A percentile compares a stretch with the other conserved stretches of the same genome.
Evolutionary conservation across 1,140 invertebrate species (phyloP).

Genomic region (Tetramorium simillimum): DNA sequence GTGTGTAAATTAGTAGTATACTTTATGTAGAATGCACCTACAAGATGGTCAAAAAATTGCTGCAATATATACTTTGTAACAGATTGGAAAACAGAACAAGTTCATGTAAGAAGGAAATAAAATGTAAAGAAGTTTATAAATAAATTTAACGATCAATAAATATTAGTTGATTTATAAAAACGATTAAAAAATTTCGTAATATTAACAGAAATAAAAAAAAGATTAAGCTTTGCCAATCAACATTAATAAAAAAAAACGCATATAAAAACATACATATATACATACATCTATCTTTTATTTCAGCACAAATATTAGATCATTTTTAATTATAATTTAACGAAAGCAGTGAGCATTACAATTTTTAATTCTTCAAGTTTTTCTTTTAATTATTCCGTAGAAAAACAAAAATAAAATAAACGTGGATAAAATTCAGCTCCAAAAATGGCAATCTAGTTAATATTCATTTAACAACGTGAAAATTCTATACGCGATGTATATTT

Average conservation of each 20-base stretch:
- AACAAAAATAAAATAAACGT: not conserved
- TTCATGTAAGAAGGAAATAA: not conserved
- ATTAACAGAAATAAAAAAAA: not conserved
- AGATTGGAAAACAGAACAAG: not conserved
- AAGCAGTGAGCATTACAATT: not conserved
- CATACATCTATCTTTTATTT: not conserved
- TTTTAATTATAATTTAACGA: not conserved
- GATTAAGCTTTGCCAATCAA: not conserved
- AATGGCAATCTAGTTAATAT: not conserved
- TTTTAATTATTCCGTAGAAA: not conserved
- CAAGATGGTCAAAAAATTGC: not conserved
- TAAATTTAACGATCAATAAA: not conserved
- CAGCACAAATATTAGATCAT: not conserved
- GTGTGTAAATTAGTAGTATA: not conserved
- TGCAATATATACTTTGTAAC: not conserved
- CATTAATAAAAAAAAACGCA: not conserved
- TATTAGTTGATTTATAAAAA: not conserved
- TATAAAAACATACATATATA: no score
- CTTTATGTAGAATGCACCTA: conserved; percentile 1
- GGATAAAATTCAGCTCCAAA: not conserved
- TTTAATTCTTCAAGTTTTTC: not conserved
- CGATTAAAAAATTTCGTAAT: not conserved
- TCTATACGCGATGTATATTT: not conserved
- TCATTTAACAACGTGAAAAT: conserved; percentile 34
- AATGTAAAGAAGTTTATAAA: not conserved